These are phyloP conservation scores for Chesias legatella DNA, from an alignment of 2,888 invertebrate genomes.

Conservation along the genomic window DNA sequence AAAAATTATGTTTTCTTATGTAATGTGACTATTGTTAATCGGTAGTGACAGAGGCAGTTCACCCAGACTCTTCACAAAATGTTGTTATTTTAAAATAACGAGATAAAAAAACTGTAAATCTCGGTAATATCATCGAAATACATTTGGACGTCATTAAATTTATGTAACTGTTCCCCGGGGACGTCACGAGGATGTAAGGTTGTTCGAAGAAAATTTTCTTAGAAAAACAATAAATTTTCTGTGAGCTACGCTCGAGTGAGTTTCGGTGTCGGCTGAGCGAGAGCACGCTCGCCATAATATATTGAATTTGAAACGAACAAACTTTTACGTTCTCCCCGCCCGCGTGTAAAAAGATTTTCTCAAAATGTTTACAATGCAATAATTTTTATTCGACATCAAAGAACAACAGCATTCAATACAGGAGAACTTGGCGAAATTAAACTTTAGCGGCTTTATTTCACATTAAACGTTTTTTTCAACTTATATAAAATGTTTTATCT, in stretches of 20 bases:
- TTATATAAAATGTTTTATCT: background rate
- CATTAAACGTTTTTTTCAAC: background rate
- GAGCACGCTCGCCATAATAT: conserved; percentile 79
- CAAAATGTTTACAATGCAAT: conserved; percentile 73
- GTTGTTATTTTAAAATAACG: too few relatives aligned
- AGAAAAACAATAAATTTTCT: conserved; percentile 80
- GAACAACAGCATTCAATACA: conserved; percentile 38
- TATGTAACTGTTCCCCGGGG: conserved; percentile 57
- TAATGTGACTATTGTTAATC: too few relatives aligned
- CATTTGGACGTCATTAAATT: conserved; percentile 54
- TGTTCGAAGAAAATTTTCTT: conserved; percentile 75
- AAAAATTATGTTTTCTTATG: too few relatives aligned
- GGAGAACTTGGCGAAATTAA: conserved; percentile 12
- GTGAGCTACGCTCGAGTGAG: conserved; percentile 77
- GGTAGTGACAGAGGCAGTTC: too few relatives aligned
- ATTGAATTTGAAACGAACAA: conserved; percentile 81
- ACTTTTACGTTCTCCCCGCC: conserved; percentile 69
- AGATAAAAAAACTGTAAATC: too few relatives aligned
- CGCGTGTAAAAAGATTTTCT: conserved; percentile 74
- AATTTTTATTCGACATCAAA: conserved; percentile 56
- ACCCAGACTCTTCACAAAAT: too few relatives aligned
- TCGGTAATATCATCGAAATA: too few relatives aligned
- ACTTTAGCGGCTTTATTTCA: conserved; percentile 9
- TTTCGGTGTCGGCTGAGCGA: conserved; percentile 77
- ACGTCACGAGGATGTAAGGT: conserved; percentile 56